Percentiles rank a stretch among this genome's conserved stretches.
Evolutionary conservation across 2,888 invertebrate species (phyloP).

Genomic region (Athripsodes cinereus): DNA sequence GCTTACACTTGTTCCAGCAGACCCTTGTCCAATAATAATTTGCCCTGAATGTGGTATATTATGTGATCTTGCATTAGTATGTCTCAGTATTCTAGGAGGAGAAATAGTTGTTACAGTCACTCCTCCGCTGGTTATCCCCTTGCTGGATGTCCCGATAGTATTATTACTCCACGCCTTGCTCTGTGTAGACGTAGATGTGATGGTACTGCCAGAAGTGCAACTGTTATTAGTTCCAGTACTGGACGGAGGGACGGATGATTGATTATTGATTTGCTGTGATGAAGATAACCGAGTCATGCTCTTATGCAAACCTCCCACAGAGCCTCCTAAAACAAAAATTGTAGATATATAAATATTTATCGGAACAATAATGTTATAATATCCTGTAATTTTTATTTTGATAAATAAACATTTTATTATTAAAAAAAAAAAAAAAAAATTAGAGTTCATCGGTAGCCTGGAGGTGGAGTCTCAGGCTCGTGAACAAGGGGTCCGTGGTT

Average conservation of each 20-base stretch:
- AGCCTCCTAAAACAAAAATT: slow-evolving; percentile 51
- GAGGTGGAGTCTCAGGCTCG: too few relatives aligned
- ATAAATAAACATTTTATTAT: too few relatives aligned
- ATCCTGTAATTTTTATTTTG: too few relatives aligned
- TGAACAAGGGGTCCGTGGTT: too few relatives aligned
- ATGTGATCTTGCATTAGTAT: slow-evolving; percentile 22
- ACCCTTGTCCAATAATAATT: slow-evolving; percentile 24
- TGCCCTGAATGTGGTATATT: slow-evolving; percentile 24
- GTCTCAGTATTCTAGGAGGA: slow-evolving; percentile 35
- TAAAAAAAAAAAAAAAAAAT: too few relatives aligned
- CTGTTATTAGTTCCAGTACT: slow-evolving; percentile 26
- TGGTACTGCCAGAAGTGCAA: slow-evolving; percentile 32
- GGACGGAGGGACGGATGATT: slow-evolving; percentile 36
- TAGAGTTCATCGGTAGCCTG: too few relatives aligned
- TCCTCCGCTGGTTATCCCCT: slow-evolving; percentile 45
- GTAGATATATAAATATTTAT: too few relatives aligned
- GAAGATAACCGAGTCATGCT: slow-evolving; percentile 78
- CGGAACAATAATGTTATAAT: too few relatives aligned
- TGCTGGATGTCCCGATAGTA: slow-evolving; percentile 15
- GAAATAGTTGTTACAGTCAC: slow-evolving; percentile 62
- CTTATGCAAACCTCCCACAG: slow-evolving; percentile 72
- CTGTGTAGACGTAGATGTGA: slow-evolving; percentile 33
- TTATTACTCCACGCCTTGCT: slow-evolving; percentile 21
- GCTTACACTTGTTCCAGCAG: slow-evolving; percentile 19
- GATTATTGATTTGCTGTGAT: slow-evolving; percentile 67